Evolutionary conservation across 2,888 invertebrate species (phyloP).

Genomic region (Drosophila histrio): DNA sequence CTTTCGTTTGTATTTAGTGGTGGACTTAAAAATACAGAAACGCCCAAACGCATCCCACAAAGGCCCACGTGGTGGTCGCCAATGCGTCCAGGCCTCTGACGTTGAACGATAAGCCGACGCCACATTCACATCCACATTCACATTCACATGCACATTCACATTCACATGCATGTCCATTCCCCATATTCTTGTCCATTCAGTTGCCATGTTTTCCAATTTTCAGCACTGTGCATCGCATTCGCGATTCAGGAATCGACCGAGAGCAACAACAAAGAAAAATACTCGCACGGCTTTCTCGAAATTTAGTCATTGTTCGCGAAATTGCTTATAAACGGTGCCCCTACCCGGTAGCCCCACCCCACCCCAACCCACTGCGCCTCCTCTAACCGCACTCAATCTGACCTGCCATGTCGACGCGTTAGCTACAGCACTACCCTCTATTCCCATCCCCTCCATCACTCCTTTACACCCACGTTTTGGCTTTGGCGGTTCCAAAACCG

Average conservation of each 20-base stretch:
- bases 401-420: slow-evolving; percentile 57
- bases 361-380: too few relatives aligned
- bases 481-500: slow-evolving; percentile 53
- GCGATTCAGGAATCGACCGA: slow-evolving; percentile 50
- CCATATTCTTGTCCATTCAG: slow-evolving; percentile 48
- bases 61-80: slow-evolving; percentile 63
- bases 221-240: slow-evolving; percentile 60
- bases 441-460: neutral
- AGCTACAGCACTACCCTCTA: slow-evolving; percentile 13
- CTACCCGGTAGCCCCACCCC: neutral
- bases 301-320: slow-evolving; percentile 80
- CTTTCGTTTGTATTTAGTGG: slow-evolving; percentile 83
- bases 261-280: slow-evolving; percentile 62
- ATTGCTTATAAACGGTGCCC: slow-evolving; percentile 73
- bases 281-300: slow-evolving; percentile 62
- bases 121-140: slow-evolving; percentile 17
- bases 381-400: slow-evolving; percentile 60
- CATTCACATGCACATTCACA: slow-evolving; percentile 28
- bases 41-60: slow-evolving; percentile 54
- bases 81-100: slow-evolving; percentile 56
- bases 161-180: slow-evolving; percentile 4
- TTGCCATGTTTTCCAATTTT: slow-evolving; percentile 74
- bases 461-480: slow-evolving; percentile 19
- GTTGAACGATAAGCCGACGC: slow-evolving; percentile 67
- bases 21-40: slow-evolving; percentile 82